phyloP scores from a whole-genome alignment of 2,797 vertebrate species.

The Mormyrops boulengeri region DNA sequence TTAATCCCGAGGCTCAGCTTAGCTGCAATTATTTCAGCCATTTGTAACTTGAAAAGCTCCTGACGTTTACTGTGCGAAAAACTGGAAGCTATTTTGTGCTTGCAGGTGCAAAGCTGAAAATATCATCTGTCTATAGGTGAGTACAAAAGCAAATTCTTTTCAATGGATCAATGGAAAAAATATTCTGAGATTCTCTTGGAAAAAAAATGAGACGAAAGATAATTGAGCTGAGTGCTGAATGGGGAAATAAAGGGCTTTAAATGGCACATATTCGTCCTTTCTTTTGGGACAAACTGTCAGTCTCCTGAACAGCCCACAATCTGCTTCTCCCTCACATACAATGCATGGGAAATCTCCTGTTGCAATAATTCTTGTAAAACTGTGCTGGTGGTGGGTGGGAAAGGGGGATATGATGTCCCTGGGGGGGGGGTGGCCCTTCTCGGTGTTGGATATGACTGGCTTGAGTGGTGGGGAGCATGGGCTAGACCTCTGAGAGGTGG shows the following conservation, averaged over 20 bases:
- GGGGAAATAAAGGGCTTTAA: not conserved
- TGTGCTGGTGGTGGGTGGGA: not conserved
- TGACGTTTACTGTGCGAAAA: constrained; percentile 12
- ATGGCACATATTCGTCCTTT: not conserved
- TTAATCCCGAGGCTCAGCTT: not conserved
- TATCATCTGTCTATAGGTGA: not conserved
- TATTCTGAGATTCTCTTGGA: not conserved
- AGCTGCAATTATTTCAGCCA: constrained; percentile 10
- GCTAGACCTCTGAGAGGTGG: not conserved
- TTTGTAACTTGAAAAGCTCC: constrained; percentile 18
- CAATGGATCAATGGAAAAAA: not conserved
- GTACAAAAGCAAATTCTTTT: constrained; percentile 19
- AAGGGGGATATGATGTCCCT: not conserved
- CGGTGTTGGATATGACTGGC: not conserved
- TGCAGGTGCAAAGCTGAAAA: constrained; percentile 17
- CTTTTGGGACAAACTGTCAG: not conserved
- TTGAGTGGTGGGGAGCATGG: not conserved
- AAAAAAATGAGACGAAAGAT: not conserved
- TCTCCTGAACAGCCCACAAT: not conserved
- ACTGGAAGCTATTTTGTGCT: not conserved
- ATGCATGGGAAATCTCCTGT: not conserved
- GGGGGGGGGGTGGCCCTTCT: not conserved
- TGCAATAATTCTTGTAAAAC: not conserved
- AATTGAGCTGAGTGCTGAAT: not conserved
- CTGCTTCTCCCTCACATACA: not conserved